A percentile compares a stretch with the other conserved stretches of the same genome.
phyloP scores from a whole-genome alignment of 53 echinoderm and acorn worm species.

The Henricia sp. region DNA sequence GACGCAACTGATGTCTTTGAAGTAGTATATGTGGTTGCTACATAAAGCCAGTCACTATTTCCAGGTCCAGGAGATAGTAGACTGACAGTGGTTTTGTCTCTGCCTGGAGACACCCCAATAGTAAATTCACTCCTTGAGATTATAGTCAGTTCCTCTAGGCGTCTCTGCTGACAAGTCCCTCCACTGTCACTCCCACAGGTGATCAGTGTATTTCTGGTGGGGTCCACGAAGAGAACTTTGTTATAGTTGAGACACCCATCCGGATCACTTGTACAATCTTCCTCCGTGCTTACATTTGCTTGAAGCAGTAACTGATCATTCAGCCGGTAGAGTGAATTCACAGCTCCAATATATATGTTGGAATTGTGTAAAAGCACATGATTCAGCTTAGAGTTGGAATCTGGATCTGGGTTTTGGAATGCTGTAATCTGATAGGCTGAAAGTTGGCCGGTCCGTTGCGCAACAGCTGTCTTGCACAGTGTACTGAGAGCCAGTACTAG shows the following conservation, averaged over 20 bases:
- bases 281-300: background rate
- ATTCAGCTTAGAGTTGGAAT: too few species aligned
- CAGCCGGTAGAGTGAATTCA: constrained; percentile 49
- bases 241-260: constrained; percentile 53
- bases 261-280: background rate
- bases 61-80: constrained; percentile 22
- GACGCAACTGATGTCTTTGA: background rate
- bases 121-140: background rate
- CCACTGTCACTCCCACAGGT: constrained; percentile 57
- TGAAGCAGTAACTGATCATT: background rate
- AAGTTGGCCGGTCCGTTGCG: too few species aligned
- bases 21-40: constrained; percentile 40
- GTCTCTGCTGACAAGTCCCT: constrained; percentile 42
- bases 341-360: constrained; percentile 60
- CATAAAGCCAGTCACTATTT: constrained; percentile 30
- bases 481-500: too few species aligned
- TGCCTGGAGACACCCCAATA: constrained; percentile 8
- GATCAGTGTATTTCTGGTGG: constrained; percentile 18
- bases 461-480: too few species aligned
- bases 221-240: constrained; percentile 60
- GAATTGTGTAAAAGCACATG: too few species aligned
- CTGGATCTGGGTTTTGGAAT: too few species aligned
- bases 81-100: constrained; percentile 27
- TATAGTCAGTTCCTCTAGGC: constrained; percentile 12
- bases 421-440: too few species aligned